Evolutionary conservation across 2,113 vertebrate species (phyloP).

Genomic region (Nothocercus nigrocapillus): DNA sequence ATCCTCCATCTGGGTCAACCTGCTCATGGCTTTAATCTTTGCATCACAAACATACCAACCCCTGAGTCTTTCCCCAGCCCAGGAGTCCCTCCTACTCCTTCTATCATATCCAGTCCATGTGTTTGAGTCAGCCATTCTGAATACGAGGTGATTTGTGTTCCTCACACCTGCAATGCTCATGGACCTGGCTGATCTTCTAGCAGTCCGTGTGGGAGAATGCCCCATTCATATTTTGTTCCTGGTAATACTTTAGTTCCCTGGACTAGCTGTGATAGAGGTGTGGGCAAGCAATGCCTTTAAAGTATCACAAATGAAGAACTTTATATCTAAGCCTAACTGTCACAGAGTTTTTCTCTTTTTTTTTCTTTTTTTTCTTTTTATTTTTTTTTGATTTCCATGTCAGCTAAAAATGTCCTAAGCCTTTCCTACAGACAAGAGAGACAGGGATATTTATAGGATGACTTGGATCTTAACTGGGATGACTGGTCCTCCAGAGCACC

Average conservation of each 20-base stretch:
- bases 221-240: neutral
- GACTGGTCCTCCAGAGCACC: neutral
- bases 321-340: neutral
- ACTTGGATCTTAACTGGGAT: neutral
- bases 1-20: neutral
- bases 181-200: neutral
- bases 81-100: neutral
- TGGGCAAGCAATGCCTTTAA: neutral
- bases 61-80: neutral
- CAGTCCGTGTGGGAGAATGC: neutral
- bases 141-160: neutral
- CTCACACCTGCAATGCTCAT: neutral
- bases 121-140: neutral
- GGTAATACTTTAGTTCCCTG: rapidly evolving
- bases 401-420: neutral
- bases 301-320: neutral
- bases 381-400: too few species aligned
- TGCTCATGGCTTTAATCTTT: neutral
- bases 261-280: neutral
- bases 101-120: neutral
- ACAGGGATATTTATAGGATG: neutral
- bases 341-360: too few species aligned
- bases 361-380: too few species aligned
- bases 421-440: neutral
- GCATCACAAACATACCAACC: neutral